phyloP scores from a whole-genome alignment of 2,888 invertebrate species.

The Agrotis clavis region DNA sequence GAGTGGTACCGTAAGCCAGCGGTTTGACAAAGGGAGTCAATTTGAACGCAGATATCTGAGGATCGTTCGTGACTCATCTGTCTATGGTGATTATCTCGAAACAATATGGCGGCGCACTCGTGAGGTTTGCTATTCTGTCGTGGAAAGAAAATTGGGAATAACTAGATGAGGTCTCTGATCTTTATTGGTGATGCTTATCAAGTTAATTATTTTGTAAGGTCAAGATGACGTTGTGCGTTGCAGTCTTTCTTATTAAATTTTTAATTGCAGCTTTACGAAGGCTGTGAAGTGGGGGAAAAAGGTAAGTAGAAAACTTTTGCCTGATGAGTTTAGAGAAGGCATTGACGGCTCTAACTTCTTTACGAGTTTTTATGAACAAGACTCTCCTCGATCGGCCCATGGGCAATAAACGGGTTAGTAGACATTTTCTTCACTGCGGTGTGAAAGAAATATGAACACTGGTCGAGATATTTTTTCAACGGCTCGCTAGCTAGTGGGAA shows the following conservation, averaged over 20 bases:
- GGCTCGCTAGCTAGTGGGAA: constrained; percentile 33
- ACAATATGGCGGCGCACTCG: constrained; percentile 72
- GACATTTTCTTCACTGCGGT: not conserved
- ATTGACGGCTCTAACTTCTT: not conserved
- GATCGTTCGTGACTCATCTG: constrained; percentile 87
- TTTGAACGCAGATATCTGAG: constrained; percentile 80
- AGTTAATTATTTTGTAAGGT: constrained; percentile 21
- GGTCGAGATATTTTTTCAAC: constrained; percentile 14
- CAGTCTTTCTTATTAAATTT: constrained; percentile 4
- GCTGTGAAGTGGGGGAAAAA: not conserved
- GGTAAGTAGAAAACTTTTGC: not conserved
- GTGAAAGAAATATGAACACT: constrained; percentile 5
- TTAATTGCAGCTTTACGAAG: not conserved
- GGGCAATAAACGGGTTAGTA: not conserved
- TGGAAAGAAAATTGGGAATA: constrained; percentile 57
- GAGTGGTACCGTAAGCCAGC: constrained; percentile 66
- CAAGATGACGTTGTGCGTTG: not conserved
- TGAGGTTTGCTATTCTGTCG: constrained; percentile 63
- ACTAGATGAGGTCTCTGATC: constrained; percentile 42
- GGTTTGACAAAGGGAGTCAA: constrained; percentile 86
- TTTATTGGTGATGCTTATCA: constrained; percentile 24
- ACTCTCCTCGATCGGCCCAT: too few species aligned
- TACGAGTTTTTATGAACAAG: too few species aligned
- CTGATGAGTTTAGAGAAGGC: not conserved
- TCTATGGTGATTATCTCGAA: constrained; percentile 82